These are phyloP conservation scores for Microplitis demolitor DNA, from an alignment of 1,140 invertebrate genomes.

Conservation along the genomic window DNA sequence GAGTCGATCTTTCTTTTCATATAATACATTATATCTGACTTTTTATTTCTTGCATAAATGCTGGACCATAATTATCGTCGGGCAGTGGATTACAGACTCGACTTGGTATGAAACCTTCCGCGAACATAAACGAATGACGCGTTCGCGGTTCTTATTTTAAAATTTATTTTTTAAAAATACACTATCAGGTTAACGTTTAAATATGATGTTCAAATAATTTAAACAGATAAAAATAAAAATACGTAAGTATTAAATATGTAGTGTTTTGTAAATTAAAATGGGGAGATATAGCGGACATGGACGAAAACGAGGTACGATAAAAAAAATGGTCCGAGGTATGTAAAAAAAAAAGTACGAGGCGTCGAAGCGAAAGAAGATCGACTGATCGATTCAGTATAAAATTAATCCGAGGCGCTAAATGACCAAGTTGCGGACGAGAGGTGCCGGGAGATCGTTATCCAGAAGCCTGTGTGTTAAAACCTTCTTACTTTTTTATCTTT, in stretches of 20 bases:
- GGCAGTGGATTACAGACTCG: slow-evolving; percentile 28
- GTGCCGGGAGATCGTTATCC: slow-evolving; percentile 13
- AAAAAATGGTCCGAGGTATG: background rate
- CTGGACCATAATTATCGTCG: slow-evolving; percentile 26
- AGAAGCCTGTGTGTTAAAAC: background rate
- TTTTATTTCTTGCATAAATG: background rate
- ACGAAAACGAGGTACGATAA: background rate
- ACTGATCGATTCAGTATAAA: background rate
- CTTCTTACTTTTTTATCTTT: background rate
- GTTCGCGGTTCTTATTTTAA: too few relatives aligned
- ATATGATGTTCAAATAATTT: background rate
- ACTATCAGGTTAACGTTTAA: background rate
- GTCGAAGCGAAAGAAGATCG: background rate
- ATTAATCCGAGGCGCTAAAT: slow-evolving; percentile 16
- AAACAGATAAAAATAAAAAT: background rate
- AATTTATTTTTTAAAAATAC: background rate
- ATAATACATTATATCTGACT: too few relatives aligned
- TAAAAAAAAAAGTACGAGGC: background rate
- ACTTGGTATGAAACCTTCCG: slow-evolving; percentile 1
- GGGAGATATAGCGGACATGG: background rate
- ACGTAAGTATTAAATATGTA: background rate
- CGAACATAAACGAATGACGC: too few relatives aligned
- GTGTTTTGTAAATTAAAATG: background rate
- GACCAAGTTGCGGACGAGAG: slow-evolving; percentile 1
- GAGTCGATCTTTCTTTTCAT: background rate